phyloP scores from a whole-genome alignment of 2,888 invertebrate genomes.

The Leucozona laternaria region DNA sequence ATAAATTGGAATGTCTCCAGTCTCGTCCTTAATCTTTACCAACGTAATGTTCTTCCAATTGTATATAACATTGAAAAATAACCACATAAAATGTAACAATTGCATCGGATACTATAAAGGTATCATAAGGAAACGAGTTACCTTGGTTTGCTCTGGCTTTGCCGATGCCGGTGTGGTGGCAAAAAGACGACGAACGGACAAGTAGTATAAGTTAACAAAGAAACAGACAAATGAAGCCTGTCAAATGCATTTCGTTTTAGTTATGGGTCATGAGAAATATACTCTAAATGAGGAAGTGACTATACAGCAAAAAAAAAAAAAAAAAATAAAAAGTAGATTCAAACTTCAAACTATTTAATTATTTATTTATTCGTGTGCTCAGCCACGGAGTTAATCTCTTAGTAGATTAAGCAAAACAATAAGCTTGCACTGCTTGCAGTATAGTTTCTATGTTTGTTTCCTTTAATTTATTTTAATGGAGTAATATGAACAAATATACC shows the following conservation, averaged over 20 bases:
- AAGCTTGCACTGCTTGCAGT: no score
- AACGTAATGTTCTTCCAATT: no score
- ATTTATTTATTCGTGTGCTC: conserved; percentile 33
- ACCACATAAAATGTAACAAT: not conserved
- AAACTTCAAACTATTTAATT: conserved; percentile 27
- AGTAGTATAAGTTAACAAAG: conserved; percentile 34
- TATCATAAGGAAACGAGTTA: conserved; percentile 52
- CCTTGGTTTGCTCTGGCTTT: not conserved
- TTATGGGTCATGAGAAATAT: conserved; percentile 68
- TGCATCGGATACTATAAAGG: conserved; percentile 20
- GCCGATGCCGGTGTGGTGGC: not conserved
- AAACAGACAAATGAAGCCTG: conserved; percentile 60
- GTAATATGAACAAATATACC: not conserved
- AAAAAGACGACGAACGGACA: conserved; percentile 23
- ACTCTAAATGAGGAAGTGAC: conserved; percentile 46
- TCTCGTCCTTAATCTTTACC: no score
- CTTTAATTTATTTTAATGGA: conserved; percentile 10
- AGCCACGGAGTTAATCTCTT: conserved; percentile 6
- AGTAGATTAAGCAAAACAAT: conserved; percentile 25
- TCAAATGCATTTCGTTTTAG: conserved; percentile 56
- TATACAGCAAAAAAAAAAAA: no score
- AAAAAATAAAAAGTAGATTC: not conserved
- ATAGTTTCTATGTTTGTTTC: not conserved
- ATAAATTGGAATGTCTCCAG: no score
- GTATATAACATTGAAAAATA: no score